Evolutionary conservation across 1,140 invertebrate genomes (phyloP), one percentile per base, ranked within the genome.

Genomic region (Adoxophyes honmai): DNA sequence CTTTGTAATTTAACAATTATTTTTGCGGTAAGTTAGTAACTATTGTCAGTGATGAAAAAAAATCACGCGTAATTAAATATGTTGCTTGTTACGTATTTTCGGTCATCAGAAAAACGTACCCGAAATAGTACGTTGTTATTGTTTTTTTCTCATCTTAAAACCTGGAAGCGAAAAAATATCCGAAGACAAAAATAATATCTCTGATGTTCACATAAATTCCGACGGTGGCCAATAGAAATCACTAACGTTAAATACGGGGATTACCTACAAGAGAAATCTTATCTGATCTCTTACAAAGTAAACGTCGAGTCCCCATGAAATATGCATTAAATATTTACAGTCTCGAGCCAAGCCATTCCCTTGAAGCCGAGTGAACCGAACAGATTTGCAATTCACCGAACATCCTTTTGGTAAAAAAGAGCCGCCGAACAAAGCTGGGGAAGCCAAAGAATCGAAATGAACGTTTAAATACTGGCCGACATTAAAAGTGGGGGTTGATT

Each of bases 321-420:
- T 85, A 86, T 84, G 79, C 79, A 85, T 87, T 81, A 80, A 86
- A 85, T 87, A 85, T 85, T 87, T 85, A 84, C 81, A 84, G 81
- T 69, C 70, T 65, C 74, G 62, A 64, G 67, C 59, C 70, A 62
- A 75, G 70, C 70, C 72, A 70, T 62, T 81, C 73, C 68, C 77
- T 78, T 78, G 78, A 75, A 86, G 80, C 76, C 66, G 68, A 68
- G 68, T 78, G 74, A 82, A 73, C 59, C 61, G 73, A 75, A 81
- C 69, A 77, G 77, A 87, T 87, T 85, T 87, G 81, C 81, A 84
- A 85, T 87, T 85, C 81, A 78, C 70, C 73, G 73, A 83, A 81
- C 76, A 81, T 75, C 71, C 75, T 78, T 75, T 73, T 73, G 68
- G 71, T n/a, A 84, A 79, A 84, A 86, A 83, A 84, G 61, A 72